phyloP scores from a whole-genome alignment of 2,888 invertebrate genomes.

The Embidobia sp. region DNA sequence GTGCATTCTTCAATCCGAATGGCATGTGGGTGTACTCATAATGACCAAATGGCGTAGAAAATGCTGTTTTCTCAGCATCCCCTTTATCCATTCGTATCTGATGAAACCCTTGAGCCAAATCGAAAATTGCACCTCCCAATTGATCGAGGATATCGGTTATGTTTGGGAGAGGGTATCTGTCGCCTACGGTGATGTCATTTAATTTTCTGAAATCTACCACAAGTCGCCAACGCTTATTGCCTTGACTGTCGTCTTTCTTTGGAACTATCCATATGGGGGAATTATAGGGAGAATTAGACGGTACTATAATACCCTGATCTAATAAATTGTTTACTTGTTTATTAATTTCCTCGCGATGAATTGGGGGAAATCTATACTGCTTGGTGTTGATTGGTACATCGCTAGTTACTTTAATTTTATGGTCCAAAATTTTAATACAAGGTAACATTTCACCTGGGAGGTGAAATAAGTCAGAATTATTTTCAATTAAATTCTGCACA shows the following conservation, averaged over 20 bases:
- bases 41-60: slow-evolving; percentile 5
- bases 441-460: not conserved
- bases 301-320: not conserved
- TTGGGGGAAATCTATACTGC: slow-evolving; percentile 19
- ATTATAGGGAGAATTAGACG: slow-evolving; percentile 1
- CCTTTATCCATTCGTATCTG: not conserved
- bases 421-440: not conserved
- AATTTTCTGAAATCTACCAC: not conserved
- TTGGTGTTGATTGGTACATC: slow-evolving; percentile 4
- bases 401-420: not conserved
- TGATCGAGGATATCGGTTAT: slow-evolving; percentile 10
- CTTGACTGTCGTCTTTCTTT: not conserved
- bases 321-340: slow-evolving; percentile 1
- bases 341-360: slow-evolving; percentile 23
- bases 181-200: slow-evolving; percentile 1
- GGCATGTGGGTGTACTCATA: not conserved
- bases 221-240: slow-evolving; percentile 49
- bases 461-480: slow-evolving; percentile 5
- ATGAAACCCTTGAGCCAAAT: slow-evolving; percentile 3
- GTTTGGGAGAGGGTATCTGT: slow-evolving; percentile 8
- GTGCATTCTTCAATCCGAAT: slow-evolving; percentile 4
- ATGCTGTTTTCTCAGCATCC: slow-evolving; percentile 1
- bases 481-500: not conserved
- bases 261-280: slow-evolving; percentile 3
- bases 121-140: slow-evolving; percentile 11